Conservation (phyloP, 2,113 vertebrate species). For the Macquaria australasica region DNA sequence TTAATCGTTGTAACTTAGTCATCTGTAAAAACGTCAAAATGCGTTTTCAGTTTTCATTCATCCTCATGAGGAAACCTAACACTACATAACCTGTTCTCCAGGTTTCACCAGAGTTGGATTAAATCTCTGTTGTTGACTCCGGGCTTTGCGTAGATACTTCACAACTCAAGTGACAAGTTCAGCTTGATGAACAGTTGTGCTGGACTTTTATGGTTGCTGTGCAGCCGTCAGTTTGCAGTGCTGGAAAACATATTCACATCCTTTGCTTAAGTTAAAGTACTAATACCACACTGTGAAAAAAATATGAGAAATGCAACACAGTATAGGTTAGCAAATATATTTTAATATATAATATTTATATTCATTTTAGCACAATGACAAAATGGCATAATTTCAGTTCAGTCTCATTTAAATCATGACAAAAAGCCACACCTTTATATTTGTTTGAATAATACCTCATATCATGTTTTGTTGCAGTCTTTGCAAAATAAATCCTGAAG, state of each 20-base stretch:
- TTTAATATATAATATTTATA: conserved; percentile 89
- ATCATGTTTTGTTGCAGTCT: conserved; percentile 63
- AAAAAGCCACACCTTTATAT: conserved; percentile 78
- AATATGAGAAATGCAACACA: no score
- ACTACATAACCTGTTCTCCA: background rate
- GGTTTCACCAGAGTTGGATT: background rate
- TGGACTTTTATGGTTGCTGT: no score
- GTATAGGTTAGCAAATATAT: conserved; percentile 88
- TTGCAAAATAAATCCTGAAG: conserved; percentile 71
- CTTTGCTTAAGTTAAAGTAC: no score
- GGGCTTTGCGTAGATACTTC: background rate
- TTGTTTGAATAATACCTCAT: conserved; percentile 61
- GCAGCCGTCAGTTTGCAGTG: no score
- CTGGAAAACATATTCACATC: no score
- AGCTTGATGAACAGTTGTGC: no score
- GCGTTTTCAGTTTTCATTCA: background rate
- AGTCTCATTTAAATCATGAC: conserved; percentile 83
- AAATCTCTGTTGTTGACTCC: background rate
- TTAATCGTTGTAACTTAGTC: background rate
- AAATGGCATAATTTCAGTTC: conserved; percentile 84
- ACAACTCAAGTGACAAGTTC: no score
- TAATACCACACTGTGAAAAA: no score
- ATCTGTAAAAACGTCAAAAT: background rate
- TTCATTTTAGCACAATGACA: conserved; percentile 88
- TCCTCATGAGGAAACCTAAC: background rate